A percentile compares a stretch with the other conserved stretches of the same genome.
Evolutionary conservation across 1,140 invertebrate genomes (phyloP).

Genomic region (Fopius arisanus): DNA sequence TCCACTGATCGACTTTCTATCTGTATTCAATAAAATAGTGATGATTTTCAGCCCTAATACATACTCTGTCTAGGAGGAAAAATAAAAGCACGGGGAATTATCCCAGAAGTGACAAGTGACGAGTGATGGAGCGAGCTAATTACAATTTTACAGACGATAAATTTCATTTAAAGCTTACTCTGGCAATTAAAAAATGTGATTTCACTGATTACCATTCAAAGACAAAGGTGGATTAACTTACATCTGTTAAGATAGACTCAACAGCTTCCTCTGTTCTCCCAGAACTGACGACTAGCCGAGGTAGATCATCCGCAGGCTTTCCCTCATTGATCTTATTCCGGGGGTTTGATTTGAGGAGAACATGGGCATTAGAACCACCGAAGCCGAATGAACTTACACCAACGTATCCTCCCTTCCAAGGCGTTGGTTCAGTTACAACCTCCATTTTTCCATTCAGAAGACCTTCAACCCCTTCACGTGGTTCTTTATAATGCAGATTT

Average conservation of each 20-base stretch:
- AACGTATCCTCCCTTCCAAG: conserved; percentile 69
- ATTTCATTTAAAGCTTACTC: no score
- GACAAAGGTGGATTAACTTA: conserved; percentile 45
- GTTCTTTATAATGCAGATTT: conserved; percentile 76
- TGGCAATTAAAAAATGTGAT: no score
- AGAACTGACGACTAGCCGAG: conserved; percentile 70
- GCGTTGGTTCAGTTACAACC: conserved; percentile 71
- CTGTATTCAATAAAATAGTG: conserved; percentile 39
- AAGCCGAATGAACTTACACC: conserved; percentile 74
- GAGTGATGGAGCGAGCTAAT: no score
- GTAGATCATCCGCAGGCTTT: conserved; percentile 64
- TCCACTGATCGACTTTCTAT: conserved; percentile 65
- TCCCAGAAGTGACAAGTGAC: no score
- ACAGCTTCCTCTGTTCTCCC: conserved; percentile 79
- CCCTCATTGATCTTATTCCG: conserved; percentile 66
- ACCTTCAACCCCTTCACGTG: conserved; percentile 74
- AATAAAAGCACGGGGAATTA: no score
- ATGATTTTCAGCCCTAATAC: no score
- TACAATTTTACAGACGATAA: no score
- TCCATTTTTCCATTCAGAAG: conserved; percentile 70
- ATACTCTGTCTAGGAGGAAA: no score
- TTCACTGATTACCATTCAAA: no score
- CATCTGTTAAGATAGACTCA: conserved; percentile 71
- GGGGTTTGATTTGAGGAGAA: conserved; percentile 68
- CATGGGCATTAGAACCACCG: conserved; percentile 73